Base-by-base conservation (phyloP, 2,797 vertebrate genomes). In the Arnoldichthys spilopterus region DNA sequence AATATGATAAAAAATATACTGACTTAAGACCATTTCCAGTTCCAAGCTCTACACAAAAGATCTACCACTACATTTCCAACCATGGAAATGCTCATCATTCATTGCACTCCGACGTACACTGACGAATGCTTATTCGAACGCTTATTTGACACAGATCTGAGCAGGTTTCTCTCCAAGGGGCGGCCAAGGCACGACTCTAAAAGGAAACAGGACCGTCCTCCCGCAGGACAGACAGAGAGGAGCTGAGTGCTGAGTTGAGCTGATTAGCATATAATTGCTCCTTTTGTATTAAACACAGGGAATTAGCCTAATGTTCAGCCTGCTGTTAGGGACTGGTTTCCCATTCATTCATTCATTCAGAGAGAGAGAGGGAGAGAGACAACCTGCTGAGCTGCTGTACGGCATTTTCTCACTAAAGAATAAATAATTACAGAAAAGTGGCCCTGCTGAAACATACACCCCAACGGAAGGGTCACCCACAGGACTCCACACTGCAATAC, bases 261-360 rank as follows among this genome's bases (percentile, higher is more conserved):
- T 91, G 91, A 94, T 95, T 93, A 93, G 91, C 93, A 95, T 93
- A 93, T 94, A 95, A 95, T 93, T 94, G 91, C 80, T 90, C 84
- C 85, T 88, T 90, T 94, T 94, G 92, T 94, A 91, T 93, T 92
- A 91, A 84, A 87, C 85, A 93, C 90, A 91, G 91, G 86, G 88
- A 73, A 79, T 89, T 88, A 90, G 85, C 85, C 83, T 88, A 79
- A 85, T 87, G 87, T 86, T 89, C 86, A 85, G 89, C 79, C 78
- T 87, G 85, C 87, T 89, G 84, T 79, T 88, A 84, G 87, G 72
- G 85, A 84, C 85, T 80, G 87, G 78, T 80, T 85, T 82, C 56
- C 82, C 68, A 86, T 87, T 88, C 76, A 71, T 63, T 75, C 74
- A 69, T 74, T 80, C 77, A 79, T 43, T 63, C 26, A 56, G 47